Conservation (phyloP, 2,113 vertebrate species). For the Cyprinodon brontotheroides region DNA sequence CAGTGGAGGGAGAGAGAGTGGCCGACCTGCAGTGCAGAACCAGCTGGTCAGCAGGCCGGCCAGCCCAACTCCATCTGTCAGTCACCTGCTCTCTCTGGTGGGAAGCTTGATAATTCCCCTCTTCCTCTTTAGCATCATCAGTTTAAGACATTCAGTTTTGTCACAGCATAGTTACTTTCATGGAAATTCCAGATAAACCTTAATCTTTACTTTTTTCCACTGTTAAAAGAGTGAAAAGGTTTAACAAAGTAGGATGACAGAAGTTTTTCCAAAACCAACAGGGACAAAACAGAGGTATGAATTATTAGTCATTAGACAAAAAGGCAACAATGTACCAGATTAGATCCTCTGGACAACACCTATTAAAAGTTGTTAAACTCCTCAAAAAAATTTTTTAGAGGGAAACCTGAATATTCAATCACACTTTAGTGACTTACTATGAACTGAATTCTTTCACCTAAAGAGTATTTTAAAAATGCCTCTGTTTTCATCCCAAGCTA, state of each 20-base stretch:
- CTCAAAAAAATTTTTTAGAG: no score
- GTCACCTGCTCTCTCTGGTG: slow-evolving; percentile 61
- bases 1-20: slow-evolving; percentile 52
- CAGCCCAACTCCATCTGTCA: slow-evolving; percentile 66
- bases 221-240: not conserved
- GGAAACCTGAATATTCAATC: no score
- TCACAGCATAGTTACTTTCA: not conserved
- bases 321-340: not conserved
- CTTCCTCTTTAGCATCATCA: slow-evolving; percentile 29
- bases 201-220: not conserved
- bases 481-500: no score
- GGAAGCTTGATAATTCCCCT: slow-evolving; percentile 49
- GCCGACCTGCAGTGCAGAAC: slow-evolving; percentile 52
- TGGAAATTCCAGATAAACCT: not conserved
- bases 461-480: no score
- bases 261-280: not conserved
- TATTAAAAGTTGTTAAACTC: no score
- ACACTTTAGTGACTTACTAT: no score
- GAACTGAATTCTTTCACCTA: no score
- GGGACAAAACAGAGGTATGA: not conserved
- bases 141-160: slow-evolving; percentile 44
- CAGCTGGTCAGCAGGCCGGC: slow-evolving; percentile 66
- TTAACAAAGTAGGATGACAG: not conserved
- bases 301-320: not conserved
- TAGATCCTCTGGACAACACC: no score